These are phyloP conservation scores for Nyctibius grandis DNA, from an alignment of 2,797 vertebrate species.

Conservation along the genomic window DNA sequence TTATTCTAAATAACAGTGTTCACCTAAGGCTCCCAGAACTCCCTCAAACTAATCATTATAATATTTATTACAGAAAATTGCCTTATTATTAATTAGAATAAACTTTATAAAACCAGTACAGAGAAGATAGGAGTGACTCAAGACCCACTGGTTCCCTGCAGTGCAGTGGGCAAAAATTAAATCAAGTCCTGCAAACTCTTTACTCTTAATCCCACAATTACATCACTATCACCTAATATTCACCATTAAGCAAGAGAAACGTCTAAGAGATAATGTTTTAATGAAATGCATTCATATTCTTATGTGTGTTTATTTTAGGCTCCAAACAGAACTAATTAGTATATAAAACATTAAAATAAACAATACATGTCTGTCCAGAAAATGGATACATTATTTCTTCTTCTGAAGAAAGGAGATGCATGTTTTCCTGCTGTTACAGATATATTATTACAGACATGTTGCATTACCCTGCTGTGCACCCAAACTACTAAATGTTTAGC, in stretches of 20 bases:
- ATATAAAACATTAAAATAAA: slow-evolving; percentile 19
- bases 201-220: neutral
- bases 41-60: neutral
- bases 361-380: neutral
- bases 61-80: neutral
- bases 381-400: neutral
- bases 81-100: slow-evolving; percentile 3
- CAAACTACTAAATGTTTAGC: neutral
- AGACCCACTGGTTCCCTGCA: neutral
- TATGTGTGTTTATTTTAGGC: slow-evolving; percentile 10
- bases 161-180: slow-evolving; percentile 3
- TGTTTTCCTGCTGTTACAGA: neutral
- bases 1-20: slow-evolving; percentile 1
- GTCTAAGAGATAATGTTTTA: neutral
- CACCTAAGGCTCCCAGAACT: neutral
- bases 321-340: neutral
- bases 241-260: neutral
- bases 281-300: neutral
- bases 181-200: neutral
- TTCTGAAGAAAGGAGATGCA: neutral
- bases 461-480: neutral
- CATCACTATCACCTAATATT: neutral
- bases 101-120: slow-evolving; percentile 5
- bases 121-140: slow-evolving; percentile 10
- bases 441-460: neutral